Conservation (phyloP, 2,888 invertebrate genomes). For the Amiota communis region DNA sequence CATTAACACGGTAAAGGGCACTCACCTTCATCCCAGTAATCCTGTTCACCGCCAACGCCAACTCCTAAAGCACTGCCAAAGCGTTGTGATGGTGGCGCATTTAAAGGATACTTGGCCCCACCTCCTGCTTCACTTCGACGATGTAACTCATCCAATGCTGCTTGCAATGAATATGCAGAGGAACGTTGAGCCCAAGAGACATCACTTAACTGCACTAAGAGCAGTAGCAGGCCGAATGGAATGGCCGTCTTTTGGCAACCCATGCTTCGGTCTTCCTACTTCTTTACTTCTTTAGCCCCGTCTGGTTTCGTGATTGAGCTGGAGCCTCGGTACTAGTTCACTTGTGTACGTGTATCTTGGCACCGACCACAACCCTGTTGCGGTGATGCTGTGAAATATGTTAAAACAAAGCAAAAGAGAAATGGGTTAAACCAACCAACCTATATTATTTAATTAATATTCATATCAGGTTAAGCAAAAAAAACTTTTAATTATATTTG, state of each 20-base stretch:
- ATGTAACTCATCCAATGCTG: conserved; percentile 72
- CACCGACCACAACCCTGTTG: neutral
- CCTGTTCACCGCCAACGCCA: conserved; percentile 53
- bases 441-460: neutral
- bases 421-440: neutral
- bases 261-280: conserved; percentile 38
- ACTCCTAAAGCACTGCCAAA: conserved; percentile 40
- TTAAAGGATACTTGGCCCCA: conserved; percentile 64
- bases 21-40: conserved; percentile 72
- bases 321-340: neutral
- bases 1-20: conserved; percentile 12
- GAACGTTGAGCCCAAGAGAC: conserved; percentile 58
- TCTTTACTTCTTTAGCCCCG: neutral
- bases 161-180: conserved; percentile 68
- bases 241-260: conserved; percentile 39
- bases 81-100: conserved; percentile 54
- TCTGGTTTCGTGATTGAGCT: neutral
- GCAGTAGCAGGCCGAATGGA: conserved; percentile 31
- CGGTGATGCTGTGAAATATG: neutral
- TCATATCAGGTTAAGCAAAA: neutral
- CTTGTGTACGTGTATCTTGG: neutral
- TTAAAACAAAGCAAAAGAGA: conserved; percentile 29
- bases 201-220: conserved; percentile 43
- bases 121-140: conserved; percentile 60
- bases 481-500: conserved; percentile 62